Conservation (phyloP, 2,888 invertebrate genomes). For the Mayetiola destructor region DNA sequence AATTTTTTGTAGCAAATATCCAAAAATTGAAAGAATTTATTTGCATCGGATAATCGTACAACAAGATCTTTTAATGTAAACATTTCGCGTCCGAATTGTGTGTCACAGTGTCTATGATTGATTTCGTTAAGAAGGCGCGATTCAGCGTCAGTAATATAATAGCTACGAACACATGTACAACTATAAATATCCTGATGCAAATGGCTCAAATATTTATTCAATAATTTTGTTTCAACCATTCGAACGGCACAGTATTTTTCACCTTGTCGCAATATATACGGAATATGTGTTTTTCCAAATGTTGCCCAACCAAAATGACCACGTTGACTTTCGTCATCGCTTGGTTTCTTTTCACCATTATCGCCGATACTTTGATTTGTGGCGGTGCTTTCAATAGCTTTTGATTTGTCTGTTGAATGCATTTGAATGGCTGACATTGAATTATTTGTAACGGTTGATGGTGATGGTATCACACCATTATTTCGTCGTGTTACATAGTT, state of each 20-base stretch:
- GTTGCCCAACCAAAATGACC: slow-evolving; percentile 85
- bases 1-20: slow-evolving; percentile 79
- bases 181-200: slow-evolving; percentile 81
- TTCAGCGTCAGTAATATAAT: slow-evolving; percentile 84
- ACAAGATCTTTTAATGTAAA: slow-evolving; percentile 83
- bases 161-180: slow-evolving; percentile 82
- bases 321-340: slow-evolving; percentile 61
- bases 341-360: slow-evolving; percentile 24
- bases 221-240: slow-evolving; percentile 80
- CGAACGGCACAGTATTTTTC: slow-evolving; percentile 87
- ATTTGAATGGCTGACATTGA: background rate
- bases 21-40: slow-evolving; percentile 79
- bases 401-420: slow-evolving; percentile 11
- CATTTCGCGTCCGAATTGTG: slow-evolving; percentile 72
- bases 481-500: slow-evolving; percentile 41
- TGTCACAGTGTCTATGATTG: slow-evolving; percentile 82
- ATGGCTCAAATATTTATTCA: slow-evolving; percentile 77
- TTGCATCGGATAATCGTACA: slow-evolving; percentile 73
- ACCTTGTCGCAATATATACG: slow-evolving; percentile 69
- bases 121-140: slow-evolving; percentile 82
- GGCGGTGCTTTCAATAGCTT: background rate
- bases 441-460: background rate
- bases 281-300: slow-evolving; percentile 72
- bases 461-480: background rate
- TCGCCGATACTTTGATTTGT: background rate